phyloP scores from a whole-genome alignment of 1,140 invertebrate species.

The Orius laevigatus region DNA sequence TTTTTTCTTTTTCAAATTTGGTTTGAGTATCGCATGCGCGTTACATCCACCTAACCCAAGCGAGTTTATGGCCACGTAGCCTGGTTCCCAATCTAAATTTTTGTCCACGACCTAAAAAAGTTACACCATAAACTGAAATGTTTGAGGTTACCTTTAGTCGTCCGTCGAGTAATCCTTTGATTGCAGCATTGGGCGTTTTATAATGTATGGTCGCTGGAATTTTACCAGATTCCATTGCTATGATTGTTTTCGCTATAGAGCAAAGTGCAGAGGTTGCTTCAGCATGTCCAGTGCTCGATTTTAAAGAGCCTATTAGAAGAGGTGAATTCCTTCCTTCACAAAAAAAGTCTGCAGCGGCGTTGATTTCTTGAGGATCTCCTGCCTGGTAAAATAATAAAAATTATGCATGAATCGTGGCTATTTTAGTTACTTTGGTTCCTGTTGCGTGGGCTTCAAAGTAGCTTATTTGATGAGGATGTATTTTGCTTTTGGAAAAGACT shows the following conservation, averaged over 20 bases:
- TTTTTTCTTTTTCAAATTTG: constrained; percentile 51
- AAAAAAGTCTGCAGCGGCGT: constrained; percentile 81
- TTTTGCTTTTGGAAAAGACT: constrained; percentile 60
- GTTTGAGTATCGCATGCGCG: constrained; percentile 72
- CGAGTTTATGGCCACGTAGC: constrained; percentile 75
- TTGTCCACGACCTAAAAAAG: constrained; percentile 51
- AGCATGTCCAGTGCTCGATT: constrained; percentile 96
- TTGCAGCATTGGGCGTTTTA: constrained; percentile 68
- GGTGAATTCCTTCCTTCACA: constrained; percentile 70
- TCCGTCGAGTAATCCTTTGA: constrained; percentile 73
- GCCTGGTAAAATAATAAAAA: constrained; percentile 29
- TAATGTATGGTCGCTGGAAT: constrained; percentile 88
- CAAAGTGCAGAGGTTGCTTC: constrained; percentile 86
- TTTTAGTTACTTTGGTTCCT: constrained; percentile 55
- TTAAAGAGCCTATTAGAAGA: constrained; percentile 84
- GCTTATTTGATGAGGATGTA: constrained; percentile 63
- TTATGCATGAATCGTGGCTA: not conserved
- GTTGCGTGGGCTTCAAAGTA: constrained; percentile 96
- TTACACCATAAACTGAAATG: not conserved
- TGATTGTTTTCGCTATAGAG: constrained; percentile 74
- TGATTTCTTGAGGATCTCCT: constrained; percentile 91
- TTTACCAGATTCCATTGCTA: constrained; percentile 73
- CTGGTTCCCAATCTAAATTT: constrained; percentile 64
- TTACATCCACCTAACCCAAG: constrained; percentile 97
- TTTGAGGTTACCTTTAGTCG: constrained; percentile 37